These are phyloP conservation scores for Agrypnus murinus DNA, from an alignment of 2,888 invertebrate species.

Conservation along the genomic window DNA sequence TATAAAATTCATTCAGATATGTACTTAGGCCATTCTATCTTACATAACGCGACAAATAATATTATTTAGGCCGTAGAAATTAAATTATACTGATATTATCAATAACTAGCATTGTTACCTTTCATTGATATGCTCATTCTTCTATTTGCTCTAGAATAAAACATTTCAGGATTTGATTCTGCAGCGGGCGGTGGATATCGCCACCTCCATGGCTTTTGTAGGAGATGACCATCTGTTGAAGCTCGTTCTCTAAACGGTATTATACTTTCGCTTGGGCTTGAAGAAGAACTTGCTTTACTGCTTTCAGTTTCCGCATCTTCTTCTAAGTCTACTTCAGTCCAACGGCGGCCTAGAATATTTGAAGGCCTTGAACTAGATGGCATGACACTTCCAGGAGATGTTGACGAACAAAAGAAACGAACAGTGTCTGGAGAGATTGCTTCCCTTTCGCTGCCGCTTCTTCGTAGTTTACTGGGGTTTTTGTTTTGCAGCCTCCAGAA, in stretches of 20 bases:
- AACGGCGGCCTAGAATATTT: constrained; percentile 73
- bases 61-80: constrained; percentile 14
- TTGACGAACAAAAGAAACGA: constrained; percentile 70
- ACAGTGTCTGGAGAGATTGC: constrained; percentile 73
- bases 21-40: constrained; percentile 21
- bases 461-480: constrained; percentile 76
- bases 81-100: constrained; percentile 38
- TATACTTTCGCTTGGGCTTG: constrained; percentile 64
- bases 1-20: constrained; percentile 39
- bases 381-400: constrained; percentile 64
- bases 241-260: constrained; percentile 83
- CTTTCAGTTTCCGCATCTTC: constrained; percentile 75
- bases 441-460: constrained; percentile 76
- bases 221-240: constrained; percentile 81
- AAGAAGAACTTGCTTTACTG: constrained; percentile 60
- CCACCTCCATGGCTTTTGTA: constrained; percentile 77
- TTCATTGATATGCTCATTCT: constrained; percentile 87
- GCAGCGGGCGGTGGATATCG: constrained; percentile 74
- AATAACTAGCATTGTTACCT: constrained; percentile 76
- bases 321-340: constrained; percentile 78
- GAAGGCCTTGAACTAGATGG: constrained; percentile 61
- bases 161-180: constrained; percentile 62
- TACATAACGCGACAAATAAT: constrained; percentile 4
- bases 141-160: constrained; percentile 73
- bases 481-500: constrained; percentile 84